These are phyloP conservation scores for Lerema accius DNA, from an alignment of 1,140 invertebrate species.

Conservation along the genomic window DNA sequence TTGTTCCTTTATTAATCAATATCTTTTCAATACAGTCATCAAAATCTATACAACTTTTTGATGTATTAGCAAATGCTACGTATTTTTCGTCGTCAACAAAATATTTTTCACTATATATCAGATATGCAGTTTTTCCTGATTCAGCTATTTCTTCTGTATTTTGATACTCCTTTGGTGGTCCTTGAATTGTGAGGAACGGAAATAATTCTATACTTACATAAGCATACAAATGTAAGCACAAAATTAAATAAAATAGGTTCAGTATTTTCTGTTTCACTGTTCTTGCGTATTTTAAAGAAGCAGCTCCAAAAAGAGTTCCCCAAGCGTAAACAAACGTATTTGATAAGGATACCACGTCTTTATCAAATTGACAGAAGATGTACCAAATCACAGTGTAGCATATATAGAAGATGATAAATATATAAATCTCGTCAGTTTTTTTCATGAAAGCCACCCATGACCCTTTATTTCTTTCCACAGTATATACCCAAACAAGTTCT, in stretches of 20 bases:
- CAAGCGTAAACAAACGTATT: slow-evolving; percentile 53
- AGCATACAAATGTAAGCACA: slow-evolving; percentile 57
- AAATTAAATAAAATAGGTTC: slow-evolving; percentile 52
- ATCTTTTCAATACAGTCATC: slow-evolving; percentile 49
- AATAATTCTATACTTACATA: slow-evolving; percentile 63
- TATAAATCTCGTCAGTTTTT: slow-evolving; percentile 54
- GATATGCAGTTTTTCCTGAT: slow-evolving; percentile 52
- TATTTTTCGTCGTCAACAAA: slow-evolving; percentile 59
- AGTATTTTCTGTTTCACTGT: slow-evolving; percentile 62
- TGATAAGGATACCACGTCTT: slow-evolving; percentile 39
- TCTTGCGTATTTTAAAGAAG: slow-evolving; percentile 48
- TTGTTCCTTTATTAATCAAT: slow-evolving; percentile 51
- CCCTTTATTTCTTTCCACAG: slow-evolving; percentile 49
- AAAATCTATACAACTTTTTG: slow-evolving; percentile 52
- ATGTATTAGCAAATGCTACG: slow-evolving; percentile 51
- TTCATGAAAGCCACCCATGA: slow-evolving; percentile 56
- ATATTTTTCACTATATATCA: slow-evolving; percentile 48
- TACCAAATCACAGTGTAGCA: slow-evolving; percentile 53
- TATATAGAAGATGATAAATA: slow-evolving; percentile 61
- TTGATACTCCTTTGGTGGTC: slow-evolving; percentile 44
- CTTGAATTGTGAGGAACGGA: slow-evolving; percentile 61
- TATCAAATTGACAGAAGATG: slow-evolving; percentile 49
- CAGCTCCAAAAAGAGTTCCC: slow-evolving; percentile 58
- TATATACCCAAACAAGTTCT: slow-evolving; percentile 60
- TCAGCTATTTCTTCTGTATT: slow-evolving; percentile 54